These are phyloP conservation scores for Epiblema foenella DNA, from an alignment of 2,888 invertebrate species.

Conservation along the genomic window DNA sequence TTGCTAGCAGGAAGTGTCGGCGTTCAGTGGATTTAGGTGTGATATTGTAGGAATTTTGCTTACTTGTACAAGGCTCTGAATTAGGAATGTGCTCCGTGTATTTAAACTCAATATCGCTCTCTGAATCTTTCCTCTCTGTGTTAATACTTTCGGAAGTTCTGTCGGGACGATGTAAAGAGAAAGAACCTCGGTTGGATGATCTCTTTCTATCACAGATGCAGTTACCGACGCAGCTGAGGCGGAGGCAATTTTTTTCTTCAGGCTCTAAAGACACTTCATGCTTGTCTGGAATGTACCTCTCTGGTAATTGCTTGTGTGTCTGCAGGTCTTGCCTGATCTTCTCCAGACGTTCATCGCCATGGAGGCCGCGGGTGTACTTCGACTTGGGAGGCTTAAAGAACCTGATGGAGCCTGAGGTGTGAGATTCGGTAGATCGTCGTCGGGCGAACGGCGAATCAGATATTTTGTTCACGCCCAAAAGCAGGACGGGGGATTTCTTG, in stretches of 20 bases:
- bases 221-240: conserved; percentile 71
- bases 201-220: conserved; percentile 76
- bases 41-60: conserved; percentile 75
- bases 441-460: conserved; percentile 77
- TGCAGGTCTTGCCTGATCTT: conserved; percentile 78
- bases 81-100: conserved; percentile 79
- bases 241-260: conserved; percentile 66
- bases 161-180: conserved; percentile 76
- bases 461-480: conserved; percentile 86
- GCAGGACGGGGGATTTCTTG: conserved; percentile 85
- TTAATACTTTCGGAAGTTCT: conserved; percentile 67
- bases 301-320: conserved; percentile 75
- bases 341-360: conserved; percentile 78
- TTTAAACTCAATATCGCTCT: conserved; percentile 80
- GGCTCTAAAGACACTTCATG: conserved; percentile 70
- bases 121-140: conserved; percentile 66
- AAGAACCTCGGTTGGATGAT: conserved; percentile 74
- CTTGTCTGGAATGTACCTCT: conserved; percentile 76
- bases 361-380: conserved; percentile 76
- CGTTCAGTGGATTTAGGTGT: conserved; percentile 80
- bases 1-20: conserved; percentile 73
- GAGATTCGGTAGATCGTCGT: conserved; percentile 72
- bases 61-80: conserved; percentile 75
- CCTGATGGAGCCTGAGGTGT: conserved; percentile 73
- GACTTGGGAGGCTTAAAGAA: conserved; percentile 78